phyloP scores from a whole-genome alignment of 2,888 invertebrate species.

The Phasia obesa region DNA sequence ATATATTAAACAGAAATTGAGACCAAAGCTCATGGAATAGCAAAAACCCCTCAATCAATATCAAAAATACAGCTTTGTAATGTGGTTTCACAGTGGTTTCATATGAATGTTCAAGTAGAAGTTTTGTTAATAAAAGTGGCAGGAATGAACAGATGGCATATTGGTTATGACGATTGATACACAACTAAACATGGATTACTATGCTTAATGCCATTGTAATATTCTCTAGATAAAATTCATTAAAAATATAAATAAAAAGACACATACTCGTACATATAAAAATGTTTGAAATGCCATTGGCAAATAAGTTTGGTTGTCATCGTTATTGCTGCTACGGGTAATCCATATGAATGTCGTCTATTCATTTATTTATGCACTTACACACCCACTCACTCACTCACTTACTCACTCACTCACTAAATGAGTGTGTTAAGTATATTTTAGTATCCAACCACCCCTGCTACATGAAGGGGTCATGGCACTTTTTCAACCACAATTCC shows the following conservation, averaged over 20 bases:
- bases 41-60: too few relatives aligned
- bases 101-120: conserved; percentile 5
- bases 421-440: conserved; percentile 17
- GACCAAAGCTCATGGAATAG: too few relatives aligned
- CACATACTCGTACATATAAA: conserved; percentile 30
- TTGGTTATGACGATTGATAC: conserved; percentile 41
- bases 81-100: conserved; percentile 50
- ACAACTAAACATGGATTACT: conserved; percentile 30
- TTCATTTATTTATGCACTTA: not conserved
- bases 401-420: not conserved
- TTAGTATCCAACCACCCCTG: not conserved
- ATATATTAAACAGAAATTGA: too few relatives aligned
- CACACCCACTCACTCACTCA: not conserved
- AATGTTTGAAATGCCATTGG: conserved; percentile 36
- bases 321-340: conserved; percentile 22
- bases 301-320: conserved; percentile 30
- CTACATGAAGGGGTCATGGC: conserved; percentile 1
- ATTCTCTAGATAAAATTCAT: conserved; percentile 20
- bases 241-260: not conserved
- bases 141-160: not conserved
- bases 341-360: conserved; percentile 31
- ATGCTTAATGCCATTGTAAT: not conserved
- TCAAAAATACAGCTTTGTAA: conserved; percentile 41
- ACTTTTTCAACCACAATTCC: conserved; percentile 47
- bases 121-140: conserved; percentile 2